Percentiles rank a stretch among this genome's conserved stretches.
Evolutionary conservation across 2,888 invertebrate species (phyloP).

Genomic region (Steinernema scapterisci): DNA sequence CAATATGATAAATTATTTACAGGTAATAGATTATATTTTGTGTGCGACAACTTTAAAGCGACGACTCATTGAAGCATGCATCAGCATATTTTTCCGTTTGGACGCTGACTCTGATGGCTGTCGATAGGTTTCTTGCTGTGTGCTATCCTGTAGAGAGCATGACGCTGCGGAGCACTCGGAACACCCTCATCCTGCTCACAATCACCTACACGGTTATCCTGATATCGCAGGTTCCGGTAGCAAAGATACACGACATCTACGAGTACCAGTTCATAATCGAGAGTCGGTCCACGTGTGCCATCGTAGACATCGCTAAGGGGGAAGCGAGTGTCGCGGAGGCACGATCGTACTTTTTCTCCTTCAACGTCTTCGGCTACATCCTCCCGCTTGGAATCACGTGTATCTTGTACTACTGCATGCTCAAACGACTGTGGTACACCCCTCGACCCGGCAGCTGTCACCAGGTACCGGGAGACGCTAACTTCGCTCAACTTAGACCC

Average conservation of each 20-base stretch:
- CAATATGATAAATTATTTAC: constrained; percentile 84
- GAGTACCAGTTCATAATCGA: constrained; percentile 61
- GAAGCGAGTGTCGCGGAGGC: constrained; percentile 54
- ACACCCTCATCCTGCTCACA: constrained; percentile 54
- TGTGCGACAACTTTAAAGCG: constrained; percentile 1
- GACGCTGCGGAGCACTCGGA: constrained; percentile 56
- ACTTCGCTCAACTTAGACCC: too few relatives aligned
- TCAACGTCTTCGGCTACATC: constrained; percentile 85
- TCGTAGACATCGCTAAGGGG: constrained; percentile 57
- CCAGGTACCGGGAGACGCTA: not conserved
- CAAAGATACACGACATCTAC: constrained; percentile 45
- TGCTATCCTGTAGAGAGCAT: constrained; percentile 80
- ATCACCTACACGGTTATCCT: constrained; percentile 59
- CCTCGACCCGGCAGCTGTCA: constrained; percentile 54
- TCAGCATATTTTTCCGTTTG: constrained; percentile 91
- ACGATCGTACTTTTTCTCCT: constrained; percentile 74
- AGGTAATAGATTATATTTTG: constrained; percentile 43
- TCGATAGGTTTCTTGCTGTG: constrained; percentile 87
- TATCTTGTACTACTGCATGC: constrained; percentile 85
- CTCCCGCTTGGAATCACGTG: constrained; percentile 85
- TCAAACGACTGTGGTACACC: constrained; percentile 80
- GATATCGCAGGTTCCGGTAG: constrained; percentile 54
- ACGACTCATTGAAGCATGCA: constrained; percentile 73
- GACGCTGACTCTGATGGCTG: constrained; percentile 88
- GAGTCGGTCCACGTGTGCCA: constrained; percentile 60